Conservation (phyloP, 1,140 invertebrate genomes). For the Luehdorfia chinensis region DNA sequence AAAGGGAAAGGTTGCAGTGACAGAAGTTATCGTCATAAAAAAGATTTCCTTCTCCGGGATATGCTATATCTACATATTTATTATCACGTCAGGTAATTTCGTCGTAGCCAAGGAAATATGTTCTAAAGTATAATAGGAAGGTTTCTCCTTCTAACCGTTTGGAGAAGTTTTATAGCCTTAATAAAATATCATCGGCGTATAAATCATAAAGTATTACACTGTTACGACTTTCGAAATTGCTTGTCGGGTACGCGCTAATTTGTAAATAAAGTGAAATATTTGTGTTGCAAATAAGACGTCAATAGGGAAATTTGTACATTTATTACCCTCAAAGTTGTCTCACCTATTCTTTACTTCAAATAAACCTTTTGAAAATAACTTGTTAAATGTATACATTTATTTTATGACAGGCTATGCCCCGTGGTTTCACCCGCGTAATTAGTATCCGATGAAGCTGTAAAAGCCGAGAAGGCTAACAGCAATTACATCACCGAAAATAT, state of each 20-base stretch:
- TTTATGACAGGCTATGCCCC: too few relatives aligned
- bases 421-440: too few relatives aligned
- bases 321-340: too few relatives aligned
- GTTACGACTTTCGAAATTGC: slow-evolving; percentile 46
- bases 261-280: slow-evolving; percentile 22
- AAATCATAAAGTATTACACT: slow-evolving; percentile 49
- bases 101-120: slow-evolving; percentile 41
- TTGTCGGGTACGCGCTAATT: slow-evolving; percentile 25
- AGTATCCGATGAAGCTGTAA: too few relatives aligned
- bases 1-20: too few relatives aligned
- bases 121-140: slow-evolving; percentile 39
- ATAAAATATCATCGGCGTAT: slow-evolving; percentile 60
- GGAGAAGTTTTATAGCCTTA: slow-evolving; percentile 56
- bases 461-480: too few relatives aligned
- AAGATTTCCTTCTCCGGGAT: too few relatives aligned
- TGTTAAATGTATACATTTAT: too few relatives aligned
- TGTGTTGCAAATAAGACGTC: background rate
- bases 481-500: too few relatives aligned
- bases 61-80: slow-evolving; percentile 18
- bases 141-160: slow-evolving; percentile 39
- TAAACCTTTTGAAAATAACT: too few relatives aligned
- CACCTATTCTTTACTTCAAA: too few relatives aligned
- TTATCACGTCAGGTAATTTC: slow-evolving; percentile 36
- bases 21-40: too few relatives aligned
- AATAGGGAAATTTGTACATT: background rate